Evolutionary conservation across 2,888 invertebrate species (phyloP), one percentile per base, ranked within the genome.

Genomic region (Epiblema foenella): DNA sequence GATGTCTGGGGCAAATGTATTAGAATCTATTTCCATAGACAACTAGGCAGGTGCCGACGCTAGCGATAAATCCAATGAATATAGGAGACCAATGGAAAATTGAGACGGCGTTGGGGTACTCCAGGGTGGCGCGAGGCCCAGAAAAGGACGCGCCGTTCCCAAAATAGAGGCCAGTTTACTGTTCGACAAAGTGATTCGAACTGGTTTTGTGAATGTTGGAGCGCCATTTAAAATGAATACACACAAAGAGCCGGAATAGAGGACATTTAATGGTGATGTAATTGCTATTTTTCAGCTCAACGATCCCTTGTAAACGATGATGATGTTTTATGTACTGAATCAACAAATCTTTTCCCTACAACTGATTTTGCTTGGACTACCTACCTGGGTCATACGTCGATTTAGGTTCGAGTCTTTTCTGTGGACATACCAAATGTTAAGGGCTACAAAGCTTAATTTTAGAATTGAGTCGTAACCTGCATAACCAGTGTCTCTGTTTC

Each of bases 151-250:
- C 86, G 84, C 84, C 80, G 87, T 85, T 89, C 89, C 89, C 85
- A 85, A 90, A 90, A 91, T 89, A 89, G 89, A 89, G 87, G 84
- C 86, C 82, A 85, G 83, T 85, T 86, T 87, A 87, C 88, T 87
- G 84, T 90, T 88, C 87, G 85, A 83, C 84, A 86, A 88, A 89
- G 83, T 83, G 83, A 86, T 87, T 85, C 84, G 82, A 86, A 89
- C 90, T 88, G 88, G 91, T 90, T 91, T 88, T 85, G 85, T 84
- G 83, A 83, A 79, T 77, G 79, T 79, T 76, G 82, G 80, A 81
- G 83, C 85, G 85, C 84, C 83, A 82, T 83, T 81, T 81, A 77
- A 84, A 83, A 84, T 82, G 81, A 52, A 52, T 15, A 18, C 33
- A 51, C 9, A 24, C 1, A 37, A 64, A 54, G 20, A 15, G 15